Evolutionary conservation across 2,797 vertebrate genomes (phyloP).

Genomic region (Adrianichthys oophorus): DNA sequence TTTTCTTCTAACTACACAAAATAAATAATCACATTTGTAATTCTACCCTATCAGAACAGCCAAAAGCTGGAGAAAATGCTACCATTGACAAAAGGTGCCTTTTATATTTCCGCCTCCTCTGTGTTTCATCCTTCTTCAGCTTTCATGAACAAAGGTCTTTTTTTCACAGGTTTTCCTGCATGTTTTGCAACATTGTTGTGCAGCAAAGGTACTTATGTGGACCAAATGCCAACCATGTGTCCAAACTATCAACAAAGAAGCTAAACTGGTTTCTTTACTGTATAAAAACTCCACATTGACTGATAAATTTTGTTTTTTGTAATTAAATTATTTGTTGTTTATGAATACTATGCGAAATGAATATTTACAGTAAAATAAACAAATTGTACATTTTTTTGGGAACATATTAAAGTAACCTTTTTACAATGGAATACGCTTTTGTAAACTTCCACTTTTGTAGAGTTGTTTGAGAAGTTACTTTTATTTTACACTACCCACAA

Average conservation of each 20-base stretch:
- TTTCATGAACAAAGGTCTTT: slow-evolving; percentile 9
- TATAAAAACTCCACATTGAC: slow-evolving; percentile 63
- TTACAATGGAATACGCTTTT: too few relatives aligned
- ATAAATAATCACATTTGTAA: slow-evolving; percentile 6
- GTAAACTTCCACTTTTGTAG: too few relatives aligned
- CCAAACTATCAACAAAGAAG: slow-evolving; percentile 31
- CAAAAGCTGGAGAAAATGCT: slow-evolving; percentile 31
- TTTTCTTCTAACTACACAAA: slow-evolving; percentile 10
- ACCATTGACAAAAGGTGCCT: slow-evolving; percentile 18
- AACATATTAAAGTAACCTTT: too few relatives aligned
- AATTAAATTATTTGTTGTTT: slow-evolving; percentile 74
- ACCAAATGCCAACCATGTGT: slow-evolving; percentile 39
- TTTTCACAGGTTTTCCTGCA: slow-evolving; percentile 15
- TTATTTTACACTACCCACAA: too few relatives aligned
- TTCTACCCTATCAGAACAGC: slow-evolving; percentile 20
- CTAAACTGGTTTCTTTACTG: slow-evolving; percentile 44
- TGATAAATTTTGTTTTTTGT: slow-evolving; percentile 40
- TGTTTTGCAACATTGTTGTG: slow-evolving; percentile 22
- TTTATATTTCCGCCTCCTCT: not conserved
- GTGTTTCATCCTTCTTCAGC: slow-evolving; percentile 6
- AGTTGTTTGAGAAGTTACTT: too few relatives aligned
- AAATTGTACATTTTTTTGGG: not conserved
- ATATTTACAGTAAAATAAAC: slow-evolving; percentile 63
- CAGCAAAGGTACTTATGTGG: slow-evolving; percentile 42
- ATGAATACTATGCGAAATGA: slow-evolving; percentile 49